These are phyloP conservation scores for Pocillopora grandis DNA, from an alignment of 92 coral and sea anemone species.

Conservation along the genomic window DNA sequence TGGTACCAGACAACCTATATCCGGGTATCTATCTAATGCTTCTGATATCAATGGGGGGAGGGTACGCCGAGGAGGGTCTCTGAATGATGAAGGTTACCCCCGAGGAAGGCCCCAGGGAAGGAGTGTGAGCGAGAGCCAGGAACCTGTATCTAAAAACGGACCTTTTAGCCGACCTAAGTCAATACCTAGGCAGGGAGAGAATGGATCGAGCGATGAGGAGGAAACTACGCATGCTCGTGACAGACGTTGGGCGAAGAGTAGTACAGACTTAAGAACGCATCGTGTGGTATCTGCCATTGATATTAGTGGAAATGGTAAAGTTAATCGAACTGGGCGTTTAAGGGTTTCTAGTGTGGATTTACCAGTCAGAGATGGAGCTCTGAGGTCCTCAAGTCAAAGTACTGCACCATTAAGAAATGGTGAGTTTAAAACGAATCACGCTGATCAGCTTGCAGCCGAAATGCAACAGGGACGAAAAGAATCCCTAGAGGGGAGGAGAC, in stretches of 20 bases:
- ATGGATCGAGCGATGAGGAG: slow-evolving; percentile 60
- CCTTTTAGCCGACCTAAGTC: slow-evolving; percentile 38
- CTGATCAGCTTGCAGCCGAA: slow-evolving; percentile 62
- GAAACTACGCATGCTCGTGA: neutral
- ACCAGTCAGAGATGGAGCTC: slow-evolving; percentile 8
- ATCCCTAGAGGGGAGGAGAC: slow-evolving; percentile 40
- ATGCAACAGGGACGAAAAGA: slow-evolving; percentile 53
- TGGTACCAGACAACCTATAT: slow-evolving; percentile 11
- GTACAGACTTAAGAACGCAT: neutral
- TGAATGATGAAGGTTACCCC: neutral
- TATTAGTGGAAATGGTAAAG: neutral
- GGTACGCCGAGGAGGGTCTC: neutral
- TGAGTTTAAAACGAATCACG: slow-evolving; percentile 45
- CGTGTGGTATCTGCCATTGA: slow-evolving; percentile 4
- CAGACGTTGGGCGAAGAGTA: slow-evolving; percentile 24
- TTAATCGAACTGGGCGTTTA: slow-evolving; percentile 1
- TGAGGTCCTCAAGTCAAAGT: neutral
- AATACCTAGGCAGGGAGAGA: slow-evolving; percentile 42
- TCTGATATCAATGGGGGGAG: slow-evolving; percentile 10
- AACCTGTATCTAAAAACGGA: slow-evolving; percentile 37
- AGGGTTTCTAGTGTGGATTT: slow-evolving; percentile 39
- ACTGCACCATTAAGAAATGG: neutral
- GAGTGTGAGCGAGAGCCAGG: slow-evolving; percentile 39
- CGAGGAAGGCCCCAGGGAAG: slow-evolving; percentile 24
- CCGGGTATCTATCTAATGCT: slow-evolving; percentile 5